Percentiles rank a stretch among this genome's conserved stretches.
Conservation (phyloP, 2,797 vertebrate genomes). For the Amblyopsis hoosieri region DNA sequence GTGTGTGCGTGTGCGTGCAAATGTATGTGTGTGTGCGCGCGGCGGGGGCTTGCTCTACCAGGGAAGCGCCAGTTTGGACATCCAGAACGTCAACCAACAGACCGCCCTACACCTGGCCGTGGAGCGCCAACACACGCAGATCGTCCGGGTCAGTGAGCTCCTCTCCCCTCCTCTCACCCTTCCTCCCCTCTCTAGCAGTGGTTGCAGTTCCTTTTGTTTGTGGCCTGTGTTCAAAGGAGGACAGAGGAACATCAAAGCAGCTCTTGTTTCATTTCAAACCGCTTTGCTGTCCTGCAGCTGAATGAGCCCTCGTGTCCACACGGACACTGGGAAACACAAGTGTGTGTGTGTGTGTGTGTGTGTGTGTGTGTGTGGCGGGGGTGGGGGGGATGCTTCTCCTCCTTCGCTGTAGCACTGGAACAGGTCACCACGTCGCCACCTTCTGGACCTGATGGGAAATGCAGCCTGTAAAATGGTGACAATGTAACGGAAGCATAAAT, state of each 20-base stretch:
- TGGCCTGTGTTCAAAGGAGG: slow-evolving; percentile 31
- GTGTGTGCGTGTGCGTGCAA: background rate
- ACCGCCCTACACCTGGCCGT: slow-evolving; percentile 97
- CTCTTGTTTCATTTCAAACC: slow-evolving; percentile 49
- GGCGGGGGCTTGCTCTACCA: slow-evolving; percentile 50
- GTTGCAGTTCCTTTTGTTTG: slow-evolving; percentile 28
- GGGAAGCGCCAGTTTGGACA: slow-evolving; percentile 96
- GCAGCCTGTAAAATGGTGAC: slow-evolving; percentile 47
- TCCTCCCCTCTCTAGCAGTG: background rate
- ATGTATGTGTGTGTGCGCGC: slow-evolving; percentile 5
- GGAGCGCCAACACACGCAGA: slow-evolving; percentile 97
- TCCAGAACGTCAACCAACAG: slow-evolving; percentile 99
- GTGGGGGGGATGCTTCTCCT: background rate
- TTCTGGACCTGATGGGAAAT: slow-evolving; percentile 73
- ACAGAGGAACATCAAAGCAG: slow-evolving; percentile 32
- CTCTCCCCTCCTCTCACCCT: background rate
- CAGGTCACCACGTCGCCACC: slow-evolving; percentile 76
- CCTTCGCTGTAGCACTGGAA: slow-evolving; percentile 35
- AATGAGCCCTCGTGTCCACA: slow-evolving; percentile 57
- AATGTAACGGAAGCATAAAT: slow-evolving; percentile 22
- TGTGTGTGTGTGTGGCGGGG: too few relatives aligned
- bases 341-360: too few relatives aligned
- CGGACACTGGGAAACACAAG: slow-evolving; percentile 52
- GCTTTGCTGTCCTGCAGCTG: slow-evolving; percentile 62
- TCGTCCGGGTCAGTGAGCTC: slow-evolving; percentile 89